Evolutionary conservation across 2,888 invertebrate species (phyloP).

Genomic region (Acanthoscelides obtectus): DNA sequence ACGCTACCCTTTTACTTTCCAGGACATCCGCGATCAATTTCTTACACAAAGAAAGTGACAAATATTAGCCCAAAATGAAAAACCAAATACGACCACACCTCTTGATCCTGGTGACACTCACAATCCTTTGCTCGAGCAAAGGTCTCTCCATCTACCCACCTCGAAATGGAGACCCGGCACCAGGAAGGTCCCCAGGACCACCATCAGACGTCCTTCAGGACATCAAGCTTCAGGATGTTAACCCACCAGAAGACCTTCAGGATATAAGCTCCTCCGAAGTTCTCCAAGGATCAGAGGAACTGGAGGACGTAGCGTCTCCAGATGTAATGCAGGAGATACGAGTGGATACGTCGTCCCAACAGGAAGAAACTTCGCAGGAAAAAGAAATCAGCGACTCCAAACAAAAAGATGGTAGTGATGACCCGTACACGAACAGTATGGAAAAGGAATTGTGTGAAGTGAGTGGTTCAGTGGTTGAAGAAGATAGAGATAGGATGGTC

Average conservation of each 20-base stretch:
- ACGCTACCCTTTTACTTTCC: background rate
- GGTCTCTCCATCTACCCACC: background rate
- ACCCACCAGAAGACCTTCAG: background rate
- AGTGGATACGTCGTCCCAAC: background rate
- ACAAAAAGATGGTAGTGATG: background rate
- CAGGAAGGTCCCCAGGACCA: conserved; percentile 63
- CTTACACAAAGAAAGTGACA: background rate
- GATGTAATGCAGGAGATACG: background rate
- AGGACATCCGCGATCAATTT: background rate
- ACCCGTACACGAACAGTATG: conserved; percentile 4
- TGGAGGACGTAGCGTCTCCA: background rate
- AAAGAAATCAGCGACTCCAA: background rate
- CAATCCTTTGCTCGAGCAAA: conserved; percentile 5
- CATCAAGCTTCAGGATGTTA: background rate
- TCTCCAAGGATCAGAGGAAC: background rate
- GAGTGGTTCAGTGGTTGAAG: conserved; percentile 5
- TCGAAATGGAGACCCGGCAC: conserved; percentile 57
- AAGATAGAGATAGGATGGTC: conserved; percentile 46
- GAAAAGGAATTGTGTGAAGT: background rate
- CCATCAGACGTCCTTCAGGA: conserved; percentile 36
- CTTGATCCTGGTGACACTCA: conserved; percentile 4
- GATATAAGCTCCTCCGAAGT: conserved; percentile 8
- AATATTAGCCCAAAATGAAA: background rate
- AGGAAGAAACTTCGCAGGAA: background rate
- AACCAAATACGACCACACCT: background rate